Conservation (phyloP, 2,888 invertebrate genomes). For the Ferrisia virgata region DNA sequence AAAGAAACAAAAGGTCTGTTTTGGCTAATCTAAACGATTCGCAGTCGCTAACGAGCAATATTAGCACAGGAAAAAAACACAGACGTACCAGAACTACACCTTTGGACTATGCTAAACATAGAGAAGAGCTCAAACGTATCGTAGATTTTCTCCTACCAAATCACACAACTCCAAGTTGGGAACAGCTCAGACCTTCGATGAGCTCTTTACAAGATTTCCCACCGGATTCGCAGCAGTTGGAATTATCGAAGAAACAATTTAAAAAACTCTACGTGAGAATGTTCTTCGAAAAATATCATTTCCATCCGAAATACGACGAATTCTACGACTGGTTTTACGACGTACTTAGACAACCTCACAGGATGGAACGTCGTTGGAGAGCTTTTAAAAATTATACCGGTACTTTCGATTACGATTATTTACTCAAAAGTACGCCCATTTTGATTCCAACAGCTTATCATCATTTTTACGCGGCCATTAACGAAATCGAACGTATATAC, state of each 20-base stretch:
- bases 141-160: neutral
- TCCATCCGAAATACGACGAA: neutral
- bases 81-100: neutral
- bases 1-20: neutral
- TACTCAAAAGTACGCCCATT: neutral
- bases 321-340: slow-evolving; percentile 17
- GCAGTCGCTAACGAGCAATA: neutral
- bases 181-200: neutral
- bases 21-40: neutral
- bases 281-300: neutral
- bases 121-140: neutral
- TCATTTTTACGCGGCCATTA: neutral
- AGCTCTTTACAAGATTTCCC: neutral
- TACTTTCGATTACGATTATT: neutral
- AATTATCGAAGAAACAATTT: neutral
- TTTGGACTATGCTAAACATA: neutral
- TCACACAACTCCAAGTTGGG: neutral
- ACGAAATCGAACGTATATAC: slow-evolving; percentile 3
- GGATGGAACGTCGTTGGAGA: neutral
- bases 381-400: neutral
- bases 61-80: neutral
- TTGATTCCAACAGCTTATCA: neutral
- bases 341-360: neutral
- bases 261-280: neutral
- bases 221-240: neutral